Percentiles rank a stretch among this genome's conserved stretches.
Conservation (phyloP, 2,888 invertebrate species). For the Tryphoninae sp. region DNA sequence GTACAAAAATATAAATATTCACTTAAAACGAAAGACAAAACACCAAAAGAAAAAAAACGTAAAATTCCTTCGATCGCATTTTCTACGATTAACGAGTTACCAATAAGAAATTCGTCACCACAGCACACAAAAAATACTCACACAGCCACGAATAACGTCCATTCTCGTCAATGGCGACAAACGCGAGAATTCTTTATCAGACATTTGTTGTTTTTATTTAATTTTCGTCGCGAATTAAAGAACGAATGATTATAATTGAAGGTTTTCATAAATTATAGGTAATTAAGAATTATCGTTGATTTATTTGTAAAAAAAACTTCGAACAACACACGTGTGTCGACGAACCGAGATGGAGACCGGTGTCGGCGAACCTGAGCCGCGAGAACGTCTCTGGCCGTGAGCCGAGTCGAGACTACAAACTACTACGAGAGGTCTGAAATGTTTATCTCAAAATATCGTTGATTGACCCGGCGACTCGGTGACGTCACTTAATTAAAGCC, state of each 20-base stretch:
- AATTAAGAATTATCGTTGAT: too few relatives aligned
- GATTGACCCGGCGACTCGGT: constrained; percentile 79
- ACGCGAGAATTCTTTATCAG: constrained; percentile 22
- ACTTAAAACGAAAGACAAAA: constrained; percentile 7
- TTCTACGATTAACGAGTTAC: not conserved
- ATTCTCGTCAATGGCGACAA: constrained; percentile 64
- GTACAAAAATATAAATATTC: not conserved
- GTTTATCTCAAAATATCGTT: constrained; percentile 78
- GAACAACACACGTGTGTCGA: too few relatives aligned
- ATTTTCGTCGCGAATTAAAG: not conserved
- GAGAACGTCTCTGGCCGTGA: constrained; percentile 65
- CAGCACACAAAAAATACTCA: constrained; percentile 69
- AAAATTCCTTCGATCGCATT: not conserved
- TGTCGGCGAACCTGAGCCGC: constrained; percentile 18
- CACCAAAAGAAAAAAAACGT: constrained; percentile 1
- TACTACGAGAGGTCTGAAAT: constrained; percentile 71
- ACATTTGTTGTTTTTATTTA: constrained; percentile 31
- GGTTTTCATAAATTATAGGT: too few relatives aligned
- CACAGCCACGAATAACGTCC: constrained; percentile 77
- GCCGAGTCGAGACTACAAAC: constrained; percentile 63
- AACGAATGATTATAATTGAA: too few relatives aligned
- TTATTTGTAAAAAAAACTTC: too few relatives aligned
- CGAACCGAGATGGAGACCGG: too few relatives aligned
- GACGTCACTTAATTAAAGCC: constrained; percentile 80
- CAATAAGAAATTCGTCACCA: not conserved